Evolutionary conservation across 2,797 vertebrate species (phyloP).

Genomic region (Salarias fasciatus): DNA sequence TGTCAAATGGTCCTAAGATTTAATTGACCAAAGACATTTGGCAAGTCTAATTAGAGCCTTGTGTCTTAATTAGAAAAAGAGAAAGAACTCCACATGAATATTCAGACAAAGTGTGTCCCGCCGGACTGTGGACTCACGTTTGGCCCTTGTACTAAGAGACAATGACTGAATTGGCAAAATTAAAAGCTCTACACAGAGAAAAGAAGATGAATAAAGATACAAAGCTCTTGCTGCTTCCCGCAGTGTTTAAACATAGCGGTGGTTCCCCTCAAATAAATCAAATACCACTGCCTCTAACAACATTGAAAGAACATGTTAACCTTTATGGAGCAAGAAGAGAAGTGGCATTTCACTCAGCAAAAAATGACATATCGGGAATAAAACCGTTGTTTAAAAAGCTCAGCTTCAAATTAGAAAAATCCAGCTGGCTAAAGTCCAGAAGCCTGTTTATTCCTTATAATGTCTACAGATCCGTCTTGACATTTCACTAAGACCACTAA

Average conservation of each 20-base stretch:
- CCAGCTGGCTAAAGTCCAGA: not conserved
- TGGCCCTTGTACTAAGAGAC: not conserved
- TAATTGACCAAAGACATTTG: slow-evolving; percentile 14
- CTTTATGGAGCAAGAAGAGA: slow-evolving; percentile 1
- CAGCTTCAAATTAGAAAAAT: not conserved
- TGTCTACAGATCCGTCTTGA: not conserved
- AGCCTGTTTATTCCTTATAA: slow-evolving; percentile 12
- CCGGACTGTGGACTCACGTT: too few species aligned
- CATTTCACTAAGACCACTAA: slow-evolving; percentile 16
- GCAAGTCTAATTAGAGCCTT: not conserved
- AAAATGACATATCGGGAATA: slow-evolving; percentile 5
- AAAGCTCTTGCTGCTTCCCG: too few species aligned
- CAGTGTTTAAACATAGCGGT: too few species aligned
- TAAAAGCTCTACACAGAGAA: not conserved
- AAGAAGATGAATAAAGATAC: not conserved
- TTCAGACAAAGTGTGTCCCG: not conserved
- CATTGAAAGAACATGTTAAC: not conserved
- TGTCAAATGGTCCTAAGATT: slow-evolving; percentile 14
- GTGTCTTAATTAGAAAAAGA: slow-evolving; percentile 22
- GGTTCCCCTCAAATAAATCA: too few species aligned
- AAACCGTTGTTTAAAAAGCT: not conserved
- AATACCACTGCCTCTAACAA: too few species aligned
- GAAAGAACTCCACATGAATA: not conserved
- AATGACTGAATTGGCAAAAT: not conserved
- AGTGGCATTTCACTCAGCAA: slow-evolving; percentile 14